Conservation (phyloP, 2,113 vertebrate species). For the Aphelocoma coerulescens region DNA sequence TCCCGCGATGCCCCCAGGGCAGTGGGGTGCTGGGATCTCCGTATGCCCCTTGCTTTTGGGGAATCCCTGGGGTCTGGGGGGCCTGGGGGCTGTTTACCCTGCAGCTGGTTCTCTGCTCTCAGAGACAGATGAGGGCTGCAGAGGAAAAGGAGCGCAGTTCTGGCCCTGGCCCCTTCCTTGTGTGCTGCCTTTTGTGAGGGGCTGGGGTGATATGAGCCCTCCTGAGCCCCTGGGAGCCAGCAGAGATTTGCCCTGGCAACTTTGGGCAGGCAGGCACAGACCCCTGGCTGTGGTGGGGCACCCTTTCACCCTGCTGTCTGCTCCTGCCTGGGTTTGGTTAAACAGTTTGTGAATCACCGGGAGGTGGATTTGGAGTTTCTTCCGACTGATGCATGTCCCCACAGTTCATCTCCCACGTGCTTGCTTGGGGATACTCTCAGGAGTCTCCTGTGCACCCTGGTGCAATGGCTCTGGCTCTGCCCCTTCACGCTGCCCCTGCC, state of each 20-base stretch:
- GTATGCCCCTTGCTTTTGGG: neutral
- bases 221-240: neutral
- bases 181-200: neutral
- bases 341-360: neutral
- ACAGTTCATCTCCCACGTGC: fast-evolving
- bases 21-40: neutral
- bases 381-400: neutral
- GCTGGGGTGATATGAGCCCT: neutral
- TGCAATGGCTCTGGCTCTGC: neutral
- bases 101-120: neutral
- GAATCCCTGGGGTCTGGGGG: no score
- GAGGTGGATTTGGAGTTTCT: neutral
- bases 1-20: neutral
- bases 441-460: neutral
- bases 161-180: fast-evolving
- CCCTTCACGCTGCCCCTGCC: neutral
- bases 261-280: neutral
- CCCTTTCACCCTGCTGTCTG: neutral
- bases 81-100: neutral
- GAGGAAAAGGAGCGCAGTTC: neutral
- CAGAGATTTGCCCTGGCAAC: neutral
- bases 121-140: neutral
- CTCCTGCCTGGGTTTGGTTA: neutral
- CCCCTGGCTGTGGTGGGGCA: neutral
- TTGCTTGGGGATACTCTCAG: neutral